phyloP scores from a whole-genome alignment of 2,888 invertebrate genomes.

The Drosophila percnosoma region DNA sequence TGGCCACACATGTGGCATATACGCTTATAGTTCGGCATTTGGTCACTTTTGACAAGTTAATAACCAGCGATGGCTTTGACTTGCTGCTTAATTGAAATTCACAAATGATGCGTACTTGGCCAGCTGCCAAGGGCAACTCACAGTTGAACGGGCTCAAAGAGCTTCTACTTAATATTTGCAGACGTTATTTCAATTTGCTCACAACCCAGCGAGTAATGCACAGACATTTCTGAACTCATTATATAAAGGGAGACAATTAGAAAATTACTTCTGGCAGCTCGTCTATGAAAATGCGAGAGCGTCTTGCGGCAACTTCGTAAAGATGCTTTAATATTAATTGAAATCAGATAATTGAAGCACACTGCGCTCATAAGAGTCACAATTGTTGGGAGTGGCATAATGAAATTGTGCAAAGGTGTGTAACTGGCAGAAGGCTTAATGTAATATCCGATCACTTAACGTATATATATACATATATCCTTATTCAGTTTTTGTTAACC shows the following conservation, averaged over 20 bases:
- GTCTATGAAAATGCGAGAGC: neutral
- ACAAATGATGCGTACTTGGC: slow-evolving; percentile 8
- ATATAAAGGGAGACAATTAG: neutral
- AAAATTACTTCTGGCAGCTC: neutral
- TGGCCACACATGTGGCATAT: neutral
- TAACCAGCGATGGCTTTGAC: slow-evolving; percentile 17
- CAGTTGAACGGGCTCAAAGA: slow-evolving; percentile 13
- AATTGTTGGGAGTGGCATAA: neutral
- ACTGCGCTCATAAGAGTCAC: neutral
- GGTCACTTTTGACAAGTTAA: slow-evolving; percentile 32
- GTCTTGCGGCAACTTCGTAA: neutral
- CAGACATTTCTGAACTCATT: neutral
- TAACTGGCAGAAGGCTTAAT: neutral
- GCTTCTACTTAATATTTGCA: neutral
- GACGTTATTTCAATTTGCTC: neutral
- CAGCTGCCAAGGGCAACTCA: slow-evolving; percentile 15
- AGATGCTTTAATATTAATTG: neutral
- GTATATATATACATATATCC: neutral
- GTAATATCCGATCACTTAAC: neutral
- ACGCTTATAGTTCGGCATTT: slow-evolving; percentile 6
- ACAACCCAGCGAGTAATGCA: neutral
- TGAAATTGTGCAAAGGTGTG: neutral
- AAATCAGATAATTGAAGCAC: neutral
- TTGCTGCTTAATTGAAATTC: slow-evolving; percentile 30
- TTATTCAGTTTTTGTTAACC: rapidly evolving